Evolutionary conservation across 2,888 invertebrate genomes (phyloP), one percentile per base, ranked within the genome.

Genomic region (Syrphus vitripennis): DNA sequence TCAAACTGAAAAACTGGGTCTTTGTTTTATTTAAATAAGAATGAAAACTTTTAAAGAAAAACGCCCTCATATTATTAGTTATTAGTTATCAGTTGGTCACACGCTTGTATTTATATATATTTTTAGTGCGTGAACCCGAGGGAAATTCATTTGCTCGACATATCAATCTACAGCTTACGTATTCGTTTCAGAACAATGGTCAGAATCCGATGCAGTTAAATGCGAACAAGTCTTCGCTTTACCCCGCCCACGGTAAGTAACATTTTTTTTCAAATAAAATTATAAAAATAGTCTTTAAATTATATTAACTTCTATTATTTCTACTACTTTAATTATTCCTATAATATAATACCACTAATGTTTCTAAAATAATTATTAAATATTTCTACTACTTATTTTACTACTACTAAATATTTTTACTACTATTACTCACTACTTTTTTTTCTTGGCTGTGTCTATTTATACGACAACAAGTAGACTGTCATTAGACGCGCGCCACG

Each of bases 151-250:
- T 96, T 93, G 95, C 97, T 88, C 94, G 97, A 90, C 97, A 97
- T 91, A 97, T 97, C 93, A 97, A 97, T 93, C 94, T 97, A 88
- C 97, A 97, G 93, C 94, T 97, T 91, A 97, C 97, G 59, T 97
- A 97, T 92, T 97, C 97, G 88, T 97, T 97, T 93, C 96, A 96
- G 94, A 96, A 96, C 93, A 96, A 96, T 91, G 94, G 94, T 65
- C 95, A 91, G 88, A 92, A 92, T 88, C 88, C 92, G 86, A 91
- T 93, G 90, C 92, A 92, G 89, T 89, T 92, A 89, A 92, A 92
- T 89, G 92, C 92, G 89, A 92, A 89, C 88, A 92, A 93, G 87
- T 90, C 93, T 82, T 92, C 93, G 88, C 89, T 95, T 87, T 95
- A 94, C 92, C 94, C 94, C 89, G 94, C 94, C 89, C 94, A 95